Base-by-base conservation (phyloP, 2,888 invertebrate species). In the Coenonympha arcania region DNA sequence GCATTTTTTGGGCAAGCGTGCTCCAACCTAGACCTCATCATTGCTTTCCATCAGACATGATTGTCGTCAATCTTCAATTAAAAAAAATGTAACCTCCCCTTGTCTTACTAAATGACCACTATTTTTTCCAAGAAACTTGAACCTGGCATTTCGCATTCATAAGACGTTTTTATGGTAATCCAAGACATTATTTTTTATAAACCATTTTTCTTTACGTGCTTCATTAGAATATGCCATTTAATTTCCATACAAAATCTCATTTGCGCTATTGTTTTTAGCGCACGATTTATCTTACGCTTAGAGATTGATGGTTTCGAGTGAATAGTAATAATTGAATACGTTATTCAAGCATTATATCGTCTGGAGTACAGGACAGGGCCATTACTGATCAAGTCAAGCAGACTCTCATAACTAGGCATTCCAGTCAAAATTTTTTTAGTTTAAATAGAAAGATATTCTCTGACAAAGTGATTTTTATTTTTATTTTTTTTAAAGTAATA, bases 121-220 rank as follows among this genome's bases (percentile, higher is more conserved):
- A 9, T 20, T 41, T 41, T 41, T 33, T 44, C 24, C 11, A 13
- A 44, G 33, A 44, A 44, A 20, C 8, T 22, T 15, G n/a, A 44
- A 24, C 19, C 33, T 18, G 16, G 16, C 22, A 43, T 44, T 44
- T 34, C 34, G 44, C 44, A 44, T 44, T 44, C 44, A 44, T 44
- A 18, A 34, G 44, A 44, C 24, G 44, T 44, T 33, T 39, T 44
- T 44, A 44, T 44, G 44, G 24, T 44, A 44, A 44, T 44, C 24
- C 34, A 34, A 34, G 34, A 34, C 44, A 44, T 44, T 24, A 24
- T 44, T 44, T 44, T 44, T 34, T 44, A 44, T 44, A 44, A 34
- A 34, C 24, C 44, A 44, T 44, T 44, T 44, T 24, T 15, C 24
- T 44, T 44, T 44, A 34, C 44, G 44, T 44, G 44, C 34, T 44